Evolutionary conservation across 2,113 vertebrate species (phyloP).

Genomic region (Vidua chalybeata): DNA sequence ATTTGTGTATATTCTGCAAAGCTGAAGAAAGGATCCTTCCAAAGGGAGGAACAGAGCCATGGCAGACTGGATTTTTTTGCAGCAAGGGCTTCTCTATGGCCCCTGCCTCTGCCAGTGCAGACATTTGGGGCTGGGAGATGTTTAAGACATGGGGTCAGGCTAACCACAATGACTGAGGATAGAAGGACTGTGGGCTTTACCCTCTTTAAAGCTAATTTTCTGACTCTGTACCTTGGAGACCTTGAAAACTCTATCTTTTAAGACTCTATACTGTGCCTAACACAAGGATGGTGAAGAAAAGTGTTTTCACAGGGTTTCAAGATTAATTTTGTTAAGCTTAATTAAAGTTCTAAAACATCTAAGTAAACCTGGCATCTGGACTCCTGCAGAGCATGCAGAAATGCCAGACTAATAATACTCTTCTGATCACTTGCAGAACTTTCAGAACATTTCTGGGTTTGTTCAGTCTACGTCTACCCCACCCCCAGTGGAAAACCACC

Average conservation of each 20-base stretch:
- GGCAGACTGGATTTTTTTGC: not conserved
- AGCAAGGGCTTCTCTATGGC: not conserved
- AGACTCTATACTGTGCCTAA: not conserved
- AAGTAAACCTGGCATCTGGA: not conserved
- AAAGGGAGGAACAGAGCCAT: not conserved
- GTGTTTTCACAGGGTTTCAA: not conserved
- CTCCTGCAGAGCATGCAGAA: not conserved
- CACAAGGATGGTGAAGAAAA: not conserved
- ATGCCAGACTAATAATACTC: not conserved
- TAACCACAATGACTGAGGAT: not conserved
- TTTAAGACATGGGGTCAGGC: not conserved
- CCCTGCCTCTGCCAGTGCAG: not conserved
- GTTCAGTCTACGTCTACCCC: not conserved
- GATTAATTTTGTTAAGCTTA: not conserved
- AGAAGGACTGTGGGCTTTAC: not conserved
- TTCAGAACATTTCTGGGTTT: not conserved
- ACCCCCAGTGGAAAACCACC: not conserved
- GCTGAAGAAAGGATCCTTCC: not conserved
- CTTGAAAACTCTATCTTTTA: not conserved
- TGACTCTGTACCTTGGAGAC: not conserved
- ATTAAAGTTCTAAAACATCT: not conserved
- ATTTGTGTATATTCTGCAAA: not conserved
- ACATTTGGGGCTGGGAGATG: not conserved
- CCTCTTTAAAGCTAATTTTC: not conserved
- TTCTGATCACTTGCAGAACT: not conserved